These are phyloP conservation scores for Centruroides vittatus DNA, from an alignment of 1,140 invertebrate genomes.

Conservation along the genomic window DNA sequence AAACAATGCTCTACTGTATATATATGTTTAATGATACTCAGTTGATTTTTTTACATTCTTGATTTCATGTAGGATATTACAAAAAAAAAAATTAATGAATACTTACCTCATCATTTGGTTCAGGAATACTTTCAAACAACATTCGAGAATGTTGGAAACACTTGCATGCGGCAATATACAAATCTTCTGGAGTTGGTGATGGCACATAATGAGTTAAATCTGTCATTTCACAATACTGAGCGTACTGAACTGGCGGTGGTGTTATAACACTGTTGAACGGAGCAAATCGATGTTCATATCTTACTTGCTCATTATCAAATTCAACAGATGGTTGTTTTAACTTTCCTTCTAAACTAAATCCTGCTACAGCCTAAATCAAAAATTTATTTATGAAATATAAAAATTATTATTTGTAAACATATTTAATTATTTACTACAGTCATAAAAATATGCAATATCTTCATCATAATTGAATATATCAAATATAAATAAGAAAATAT, in stretches of 20 bases:
- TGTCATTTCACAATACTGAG: slow-evolving; percentile 61
- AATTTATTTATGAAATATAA: no score
- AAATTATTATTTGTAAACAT: no score
- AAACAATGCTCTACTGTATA: no score
- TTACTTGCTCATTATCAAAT: slow-evolving; percentile 84
- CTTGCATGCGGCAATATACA: slow-evolving; percentile 70
- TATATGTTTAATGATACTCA: no score
- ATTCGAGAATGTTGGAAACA: slow-evolving; percentile 81
- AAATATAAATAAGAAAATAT: no score
- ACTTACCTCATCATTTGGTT: slow-evolving; percentile 61
- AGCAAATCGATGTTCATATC: slow-evolving; percentile 85
- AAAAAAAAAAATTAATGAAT: neutral
- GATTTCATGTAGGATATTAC: no score
- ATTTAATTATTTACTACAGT: no score
- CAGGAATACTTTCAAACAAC: slow-evolving; percentile 60
- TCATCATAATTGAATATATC: no score
- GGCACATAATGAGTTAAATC: slow-evolving; percentile 35
- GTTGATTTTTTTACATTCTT: no score
- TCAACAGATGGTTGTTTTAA: slow-evolving; percentile 54
- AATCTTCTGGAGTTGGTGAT: slow-evolving; percentile 27
- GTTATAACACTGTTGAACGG: slow-evolving; percentile 73
- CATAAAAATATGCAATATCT: no score
- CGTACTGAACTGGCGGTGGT: slow-evolving; percentile 76
- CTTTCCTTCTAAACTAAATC: slow-evolving; percentile 51
- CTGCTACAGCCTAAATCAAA: slow-evolving; percentile 46